phyloP scores from a whole-genome alignment of 2,888 invertebrate genomes.

The Eudemis profundana region DNA sequence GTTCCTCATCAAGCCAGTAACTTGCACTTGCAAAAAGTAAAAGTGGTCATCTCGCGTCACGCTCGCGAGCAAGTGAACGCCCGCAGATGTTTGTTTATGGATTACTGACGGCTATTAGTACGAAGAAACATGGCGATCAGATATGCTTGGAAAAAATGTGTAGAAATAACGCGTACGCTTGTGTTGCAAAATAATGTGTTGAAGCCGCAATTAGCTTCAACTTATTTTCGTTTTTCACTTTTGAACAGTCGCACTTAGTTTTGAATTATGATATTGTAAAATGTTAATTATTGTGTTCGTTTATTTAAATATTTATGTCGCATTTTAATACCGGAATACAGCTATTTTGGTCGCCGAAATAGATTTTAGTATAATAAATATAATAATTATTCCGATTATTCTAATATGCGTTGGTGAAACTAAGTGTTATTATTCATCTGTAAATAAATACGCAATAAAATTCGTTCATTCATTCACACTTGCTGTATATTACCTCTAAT shows the following conservation, averaged over 20 bases:
- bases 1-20: conserved; percentile 9
- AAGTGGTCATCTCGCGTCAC: conserved; percentile 40
- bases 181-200: conserved; percentile 5
- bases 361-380: too few species aligned
- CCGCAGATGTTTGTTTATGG: conserved; percentile 21
- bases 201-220: background rate
- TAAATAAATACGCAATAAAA: too few species aligned
- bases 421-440: too few species aligned
- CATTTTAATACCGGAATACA: too few species aligned
- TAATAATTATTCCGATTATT: too few species aligned
- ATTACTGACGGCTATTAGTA: conserved; percentile 5
- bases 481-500: too few species aligned
- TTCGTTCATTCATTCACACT: too few species aligned
- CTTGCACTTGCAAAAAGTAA: conserved; percentile 36
- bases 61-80: conserved; percentile 36
- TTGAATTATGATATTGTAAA: too few species aligned
- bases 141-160: conserved; percentile 12
- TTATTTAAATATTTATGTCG: too few species aligned
- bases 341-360: too few species aligned
- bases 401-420: too few species aligned
- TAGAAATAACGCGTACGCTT: background rate
- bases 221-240: background rate
- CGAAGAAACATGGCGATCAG: background rate
- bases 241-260: background rate
- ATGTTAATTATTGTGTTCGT: too few species aligned